Percentiles rank a stretch among this genome's conserved stretches.
phyloP scores from a whole-genome alignment of 2,113 vertebrate species.

The Podarcis muralis region DNA sequence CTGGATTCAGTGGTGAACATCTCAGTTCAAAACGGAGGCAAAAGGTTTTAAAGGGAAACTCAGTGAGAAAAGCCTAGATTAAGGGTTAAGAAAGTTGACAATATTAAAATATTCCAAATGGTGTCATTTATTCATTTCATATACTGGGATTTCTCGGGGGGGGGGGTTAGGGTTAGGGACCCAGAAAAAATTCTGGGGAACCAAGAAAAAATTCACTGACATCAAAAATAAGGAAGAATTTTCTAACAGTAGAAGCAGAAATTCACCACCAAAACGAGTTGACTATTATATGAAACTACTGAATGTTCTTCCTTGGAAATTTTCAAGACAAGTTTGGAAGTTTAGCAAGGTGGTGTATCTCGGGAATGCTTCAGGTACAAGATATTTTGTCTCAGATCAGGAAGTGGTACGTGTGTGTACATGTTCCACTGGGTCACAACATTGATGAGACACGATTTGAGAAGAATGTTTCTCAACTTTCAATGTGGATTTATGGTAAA shows the following conservation, averaged over 20 bases:
- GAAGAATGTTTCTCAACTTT: background rate
- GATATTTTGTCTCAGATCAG: background rate
- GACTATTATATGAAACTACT: too few relatives aligned
- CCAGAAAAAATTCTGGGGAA: background rate
- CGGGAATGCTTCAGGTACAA: background rate
- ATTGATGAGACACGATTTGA: background rate
- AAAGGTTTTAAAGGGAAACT: too few relatives aligned
- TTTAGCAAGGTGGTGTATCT: too few relatives aligned
- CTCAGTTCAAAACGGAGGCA: background rate
- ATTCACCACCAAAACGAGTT: background rate
- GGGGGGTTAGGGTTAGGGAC: background rate
- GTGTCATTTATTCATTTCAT: background rate
- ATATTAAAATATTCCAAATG: background rate
- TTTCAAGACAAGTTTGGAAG: background rate
- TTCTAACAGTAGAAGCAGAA: background rate
- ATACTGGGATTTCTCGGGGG: background rate
- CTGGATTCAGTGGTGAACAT: background rate
- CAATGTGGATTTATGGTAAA: slow-evolving; percentile 3
- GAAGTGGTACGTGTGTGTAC: background rate
- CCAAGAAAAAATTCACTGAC: background rate
- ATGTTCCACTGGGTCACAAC: background rate
- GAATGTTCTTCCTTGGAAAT: background rate
- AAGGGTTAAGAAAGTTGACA: background rate
- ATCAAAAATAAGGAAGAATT: background rate
- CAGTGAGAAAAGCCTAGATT: background rate